phyloP scores from a whole-genome alignment of 2,888 invertebrate genomes.

The Alviniconcha strummeri region DNA sequence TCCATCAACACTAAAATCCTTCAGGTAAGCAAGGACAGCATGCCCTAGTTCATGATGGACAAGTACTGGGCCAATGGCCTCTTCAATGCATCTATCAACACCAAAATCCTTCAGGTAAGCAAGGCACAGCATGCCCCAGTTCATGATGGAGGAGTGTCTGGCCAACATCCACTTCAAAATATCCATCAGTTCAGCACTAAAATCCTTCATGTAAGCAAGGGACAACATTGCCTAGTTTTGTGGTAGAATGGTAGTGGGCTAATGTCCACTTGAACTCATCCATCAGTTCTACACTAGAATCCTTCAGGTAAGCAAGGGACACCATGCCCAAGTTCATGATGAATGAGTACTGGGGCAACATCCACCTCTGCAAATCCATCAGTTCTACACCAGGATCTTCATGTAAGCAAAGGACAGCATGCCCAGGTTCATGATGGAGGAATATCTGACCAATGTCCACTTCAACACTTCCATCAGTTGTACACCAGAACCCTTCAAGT shows the following conservation, averaged over 20 bases:
- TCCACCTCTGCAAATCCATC: too few species aligned
- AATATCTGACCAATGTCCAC: slow-evolving; percentile 69
- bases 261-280: too few species aligned
- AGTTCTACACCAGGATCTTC: too few species aligned
- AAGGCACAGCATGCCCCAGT: slow-evolving; percentile 70
- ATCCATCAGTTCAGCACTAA: slow-evolving; percentile 44
- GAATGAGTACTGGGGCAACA: too few species aligned
- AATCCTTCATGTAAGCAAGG: too few species aligned
- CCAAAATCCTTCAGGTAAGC: slow-evolving; percentile 63
- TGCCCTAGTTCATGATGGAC: slow-evolving; percentile 47
- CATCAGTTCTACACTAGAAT: too few species aligned
- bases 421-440: slow-evolving; percentile 64
- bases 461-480: slow-evolving; percentile 47
- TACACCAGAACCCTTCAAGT: neutral
- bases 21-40: too few species aligned
- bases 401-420: slow-evolving; percentile 63
- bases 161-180: slow-evolving; percentile 64
- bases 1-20: slow-evolving; percentile 26
- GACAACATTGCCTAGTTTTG: too few species aligned
- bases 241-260: too few species aligned
- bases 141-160: slow-evolving; percentile 70
- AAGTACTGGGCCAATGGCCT: slow-evolving; percentile 70
- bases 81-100: slow-evolving; percentile 59
- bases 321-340: too few species aligned
- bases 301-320: too few species aligned